Evolutionary conservation across 2,888 invertebrate species (phyloP).

Genomic region (Ormyrus thymus): DNA sequence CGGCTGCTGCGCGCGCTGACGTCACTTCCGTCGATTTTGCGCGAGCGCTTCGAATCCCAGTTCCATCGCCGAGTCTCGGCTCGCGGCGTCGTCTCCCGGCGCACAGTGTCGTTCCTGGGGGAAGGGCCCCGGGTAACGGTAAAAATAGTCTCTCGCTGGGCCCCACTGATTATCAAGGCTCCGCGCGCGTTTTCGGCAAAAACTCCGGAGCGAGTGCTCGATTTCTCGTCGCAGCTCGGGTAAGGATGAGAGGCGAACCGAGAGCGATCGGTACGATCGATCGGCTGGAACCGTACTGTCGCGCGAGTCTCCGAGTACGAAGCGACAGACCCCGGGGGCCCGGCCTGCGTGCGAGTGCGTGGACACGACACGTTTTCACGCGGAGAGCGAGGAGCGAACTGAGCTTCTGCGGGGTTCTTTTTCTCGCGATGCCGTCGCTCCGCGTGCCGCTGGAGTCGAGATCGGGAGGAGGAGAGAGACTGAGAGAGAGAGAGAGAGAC

Average conservation of each 20-base stretch:
- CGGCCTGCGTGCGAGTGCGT: slow-evolving; percentile 25
- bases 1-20: slow-evolving; percentile 17
- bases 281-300: slow-evolving; percentile 25
- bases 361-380: slow-evolving; percentile 11
- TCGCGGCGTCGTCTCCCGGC: too few relatives aligned
- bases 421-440: neutral
- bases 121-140: too few relatives aligned
- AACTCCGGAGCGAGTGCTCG: too few relatives aligned
- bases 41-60: slow-evolving; percentile 4
- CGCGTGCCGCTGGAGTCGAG: neutral
- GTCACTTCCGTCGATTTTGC: slow-evolving; percentile 45
- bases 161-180: too few relatives aligned
- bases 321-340: neutral
- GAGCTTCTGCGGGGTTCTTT: neutral
- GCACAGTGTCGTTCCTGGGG: too few relatives aligned
- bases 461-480: neutral
- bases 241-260: too few relatives aligned
- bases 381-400: neutral
- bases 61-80: neutral
- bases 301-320: too few relatives aligned
- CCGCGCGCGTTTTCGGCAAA: too few relatives aligned
- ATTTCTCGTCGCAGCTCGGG: too few relatives aligned
- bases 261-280: slow-evolving; percentile 5
- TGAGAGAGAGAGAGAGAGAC: slow-evolving; percentile 18
- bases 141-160: too few relatives aligned